Evolutionary conservation across 1,140 invertebrate species (phyloP).

Genomic region (Chlorops oryzae): DNA sequence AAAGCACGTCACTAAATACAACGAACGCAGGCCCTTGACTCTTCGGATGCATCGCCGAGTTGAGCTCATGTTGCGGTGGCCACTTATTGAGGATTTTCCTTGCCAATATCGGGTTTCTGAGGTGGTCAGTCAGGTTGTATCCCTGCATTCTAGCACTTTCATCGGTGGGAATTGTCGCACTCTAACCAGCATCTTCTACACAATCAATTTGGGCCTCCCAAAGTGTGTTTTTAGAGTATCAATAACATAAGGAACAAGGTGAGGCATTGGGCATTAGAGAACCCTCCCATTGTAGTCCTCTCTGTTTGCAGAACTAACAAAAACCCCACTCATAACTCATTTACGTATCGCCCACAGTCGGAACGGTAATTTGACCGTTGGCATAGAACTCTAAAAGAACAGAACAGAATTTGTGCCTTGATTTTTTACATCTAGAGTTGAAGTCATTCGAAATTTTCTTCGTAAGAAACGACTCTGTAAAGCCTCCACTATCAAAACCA

Average conservation of each 20-base stretch:
- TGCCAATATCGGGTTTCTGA: constrained; percentile 2
- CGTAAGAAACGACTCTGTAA: no score
- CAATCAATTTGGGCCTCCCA: constrained; percentile 1
- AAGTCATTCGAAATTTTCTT: no score
- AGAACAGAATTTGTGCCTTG: no score
- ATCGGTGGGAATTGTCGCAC: not conserved
- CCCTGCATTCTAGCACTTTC: constrained; percentile 9
- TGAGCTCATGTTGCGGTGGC: constrained; percentile 3
- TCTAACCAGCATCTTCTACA: not conserved
- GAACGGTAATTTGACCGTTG: no score
- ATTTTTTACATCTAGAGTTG: no score
- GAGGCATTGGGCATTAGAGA: not conserved
- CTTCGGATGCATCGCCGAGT: constrained; percentile 6
- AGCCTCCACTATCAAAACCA: no score
- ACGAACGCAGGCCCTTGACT: not conserved
- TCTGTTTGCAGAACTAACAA: no score
- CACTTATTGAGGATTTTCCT: constrained; percentile 7
- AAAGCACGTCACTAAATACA: no score
- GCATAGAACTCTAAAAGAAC: no score
- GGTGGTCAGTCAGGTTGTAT: constrained; percentile 2
- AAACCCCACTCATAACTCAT: no score
- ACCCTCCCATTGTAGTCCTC: not conserved
- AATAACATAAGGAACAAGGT: constrained; percentile 7
- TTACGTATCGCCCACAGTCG: no score
- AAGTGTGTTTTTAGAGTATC: constrained; percentile 5